Percentiles rank a stretch among this genome's conserved stretches.
Conservation (phyloP, 2,113 vertebrate species). For the Percopsis transmontana region DNA sequence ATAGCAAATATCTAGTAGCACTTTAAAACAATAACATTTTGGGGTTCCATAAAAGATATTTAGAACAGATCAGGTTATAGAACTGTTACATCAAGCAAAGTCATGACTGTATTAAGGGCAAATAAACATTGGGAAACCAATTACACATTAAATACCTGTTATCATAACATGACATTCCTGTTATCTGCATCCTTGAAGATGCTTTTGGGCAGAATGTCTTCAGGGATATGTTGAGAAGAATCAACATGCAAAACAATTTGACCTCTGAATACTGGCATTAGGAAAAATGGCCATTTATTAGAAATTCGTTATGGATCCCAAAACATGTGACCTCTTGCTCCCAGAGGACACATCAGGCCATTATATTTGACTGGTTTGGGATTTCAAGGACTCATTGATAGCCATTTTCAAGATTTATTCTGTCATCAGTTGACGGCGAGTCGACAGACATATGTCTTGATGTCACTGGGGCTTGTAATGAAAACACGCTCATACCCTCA, state of each 20-base stretch:
- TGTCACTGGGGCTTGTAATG: constrained; percentile 49
- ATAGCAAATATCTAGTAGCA: too few species aligned
- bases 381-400: constrained; percentile 63
- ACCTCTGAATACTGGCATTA: constrained; percentile 60
- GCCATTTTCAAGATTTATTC: constrained; percentile 66
- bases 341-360: constrained; percentile 58
- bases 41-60: too few species aligned
- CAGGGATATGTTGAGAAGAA: constrained; percentile 1
- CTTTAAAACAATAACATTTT: too few species aligned
- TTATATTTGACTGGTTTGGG: constrained; percentile 65
- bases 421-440: constrained; percentile 65
- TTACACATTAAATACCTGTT: background rate
- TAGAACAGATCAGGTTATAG: too few species aligned
- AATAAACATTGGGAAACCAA: background rate
- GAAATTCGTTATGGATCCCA: constrained; percentile 69
- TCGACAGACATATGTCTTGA: constrained; percentile 52
- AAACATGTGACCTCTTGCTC: constrained; percentile 65
- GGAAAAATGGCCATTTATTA: constrained; percentile 69
- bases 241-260: constrained; percentile 73
- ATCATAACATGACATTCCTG: background rate
- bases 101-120: background rate
- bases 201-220: background rate
- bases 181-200: constrained; percentile 8
- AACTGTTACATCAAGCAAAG: too few species aligned
- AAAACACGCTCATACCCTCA: constrained; percentile 44